Percentiles rank a stretch among this genome's conserved stretches.
Conservation (phyloP, 2,888 invertebrate species). For the Acleris cristana region DNA sequence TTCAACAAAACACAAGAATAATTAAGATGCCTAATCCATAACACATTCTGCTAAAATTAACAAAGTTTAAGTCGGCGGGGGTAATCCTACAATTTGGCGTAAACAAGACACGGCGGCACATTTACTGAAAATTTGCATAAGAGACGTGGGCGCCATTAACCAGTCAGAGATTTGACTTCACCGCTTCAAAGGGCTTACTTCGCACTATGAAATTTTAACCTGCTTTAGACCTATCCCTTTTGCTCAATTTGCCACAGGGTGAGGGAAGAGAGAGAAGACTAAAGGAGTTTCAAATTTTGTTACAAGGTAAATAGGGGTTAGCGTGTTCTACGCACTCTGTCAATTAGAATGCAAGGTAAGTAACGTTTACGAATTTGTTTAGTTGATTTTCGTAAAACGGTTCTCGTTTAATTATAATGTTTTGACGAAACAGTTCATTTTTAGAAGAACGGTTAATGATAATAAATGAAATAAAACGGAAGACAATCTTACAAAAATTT, state of each 20-base stretch:
- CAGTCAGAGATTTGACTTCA: constrained; percentile 24
- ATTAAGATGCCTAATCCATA: constrained; percentile 31
- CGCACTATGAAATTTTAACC: constrained; percentile 17
- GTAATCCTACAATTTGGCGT: constrained; percentile 38
- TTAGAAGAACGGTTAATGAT: too few relatives aligned
- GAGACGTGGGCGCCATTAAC: constrained; percentile 36
- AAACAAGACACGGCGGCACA: constrained; percentile 40
- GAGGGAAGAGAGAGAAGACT: background rate
- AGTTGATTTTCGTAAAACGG: background rate
- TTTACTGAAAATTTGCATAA: constrained; percentile 41
- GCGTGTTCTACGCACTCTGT: background rate
- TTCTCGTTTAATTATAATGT: background rate
- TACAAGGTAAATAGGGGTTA: background rate
- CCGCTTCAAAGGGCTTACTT: constrained; percentile 12
- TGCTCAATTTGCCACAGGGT: background rate
- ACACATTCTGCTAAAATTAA: constrained; percentile 33
- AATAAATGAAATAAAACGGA: too few relatives aligned
- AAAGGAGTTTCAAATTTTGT: background rate
- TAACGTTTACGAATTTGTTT: background rate
- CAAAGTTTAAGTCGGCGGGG: constrained; percentile 35
- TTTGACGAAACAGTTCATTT: too few relatives aligned
- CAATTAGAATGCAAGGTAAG: background rate
- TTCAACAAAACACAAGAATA: constrained; percentile 19
- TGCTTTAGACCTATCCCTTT: background rate
- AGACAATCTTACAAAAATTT: too few relatives aligned